Conservation (phyloP, 2,888 invertebrate species). For the Drosophila diplacantha region DNA sequence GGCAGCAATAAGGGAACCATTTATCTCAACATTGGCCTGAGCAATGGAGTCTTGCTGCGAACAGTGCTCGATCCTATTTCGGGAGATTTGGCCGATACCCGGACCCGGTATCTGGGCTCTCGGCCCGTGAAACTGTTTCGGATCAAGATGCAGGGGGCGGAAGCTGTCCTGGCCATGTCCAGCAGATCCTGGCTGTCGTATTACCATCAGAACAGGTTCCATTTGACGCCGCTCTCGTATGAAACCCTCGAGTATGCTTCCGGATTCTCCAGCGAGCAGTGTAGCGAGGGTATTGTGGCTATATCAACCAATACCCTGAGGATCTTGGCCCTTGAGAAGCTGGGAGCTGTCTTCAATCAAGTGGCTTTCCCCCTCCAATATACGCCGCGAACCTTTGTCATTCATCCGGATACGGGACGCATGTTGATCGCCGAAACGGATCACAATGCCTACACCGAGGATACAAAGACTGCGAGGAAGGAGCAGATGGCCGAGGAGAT, state of each 20-base stretch:
- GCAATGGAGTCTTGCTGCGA: conserved; percentile 95
- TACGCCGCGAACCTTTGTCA: conserved; percentile 96
- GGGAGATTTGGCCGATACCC: conserved; percentile 97
- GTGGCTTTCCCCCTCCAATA: conserved; percentile 94
- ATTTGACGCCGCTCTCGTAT: conserved; percentile 96
- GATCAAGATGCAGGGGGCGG: conserved; percentile 96
- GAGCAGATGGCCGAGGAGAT: conserved; percentile 99
- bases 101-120: conserved; percentile 97
- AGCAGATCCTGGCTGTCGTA: conserved; percentile 99
- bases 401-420: conserved; percentile 93
- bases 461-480: conserved; percentile 92
- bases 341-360: conserved; percentile 99
- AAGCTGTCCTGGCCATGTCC: conserved; percentile 98
- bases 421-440: conserved; percentile 97
- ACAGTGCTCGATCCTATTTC: conserved; percentile 97
- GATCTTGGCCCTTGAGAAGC: conserved; percentile 97
- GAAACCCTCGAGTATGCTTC: conserved; percentile 98
- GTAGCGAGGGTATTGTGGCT: conserved; percentile 99
- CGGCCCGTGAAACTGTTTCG: conserved; percentile 97
- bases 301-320: conserved; percentile 98
- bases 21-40: conserved; percentile 97
- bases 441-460: conserved; percentile 98
- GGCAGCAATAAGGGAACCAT: conserved; percentile 83
- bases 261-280: conserved; percentile 97
- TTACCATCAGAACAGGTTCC: conserved; percentile 97